phyloP scores from a whole-genome alignment of 2,113 vertebrate species.

The Hymenochirus boettgeri region DNA sequence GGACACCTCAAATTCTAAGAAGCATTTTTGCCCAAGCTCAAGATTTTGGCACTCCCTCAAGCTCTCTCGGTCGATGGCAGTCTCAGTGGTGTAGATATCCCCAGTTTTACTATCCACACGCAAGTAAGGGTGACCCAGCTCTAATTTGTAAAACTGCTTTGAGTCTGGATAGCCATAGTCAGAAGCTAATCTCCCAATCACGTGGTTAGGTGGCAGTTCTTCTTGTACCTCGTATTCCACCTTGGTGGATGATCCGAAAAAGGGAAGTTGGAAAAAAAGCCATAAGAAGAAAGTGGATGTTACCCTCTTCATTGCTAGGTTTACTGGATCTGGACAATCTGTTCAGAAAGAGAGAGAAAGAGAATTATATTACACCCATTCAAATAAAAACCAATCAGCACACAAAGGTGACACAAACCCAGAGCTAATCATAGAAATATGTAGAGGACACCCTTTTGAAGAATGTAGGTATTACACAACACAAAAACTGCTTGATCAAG shows the following conservation, averaged over 20 bases:
- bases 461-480: slow-evolving; percentile 28
- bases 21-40: slow-evolving; percentile 77
- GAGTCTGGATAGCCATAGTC: slow-evolving; percentile 86
- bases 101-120: slow-evolving; percentile 92
- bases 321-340: slow-evolving; percentile 59
- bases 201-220: slow-evolving; percentile 89
- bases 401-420: neutral
- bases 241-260: slow-evolving; percentile 52
- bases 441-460: slow-evolving; percentile 20
- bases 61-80: slow-evolving; percentile 85
- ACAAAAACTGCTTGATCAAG: neutral
- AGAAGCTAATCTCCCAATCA: slow-evolving; percentile 85
- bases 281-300: slow-evolving; percentile 56
- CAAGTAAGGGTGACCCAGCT: slow-evolving; percentile 84
- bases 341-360: slow-evolving; percentile 48
- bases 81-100: slow-evolving; percentile 93
- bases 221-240: slow-evolving; percentile 79
- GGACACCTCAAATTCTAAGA: slow-evolving; percentile 92
- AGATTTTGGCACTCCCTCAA: slow-evolving; percentile 85
- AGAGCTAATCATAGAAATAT: slow-evolving; percentile 14
- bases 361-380: slow-evolving; percentile 4
- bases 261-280: slow-evolving; percentile 58
- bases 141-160: slow-evolving; percentile 93
- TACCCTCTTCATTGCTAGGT: slow-evolving; percentile 51
- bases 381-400: slow-evolving; percentile 8